Conservation (phyloP, 2,888 invertebrate species). For the Chironomus riparius region DNA sequence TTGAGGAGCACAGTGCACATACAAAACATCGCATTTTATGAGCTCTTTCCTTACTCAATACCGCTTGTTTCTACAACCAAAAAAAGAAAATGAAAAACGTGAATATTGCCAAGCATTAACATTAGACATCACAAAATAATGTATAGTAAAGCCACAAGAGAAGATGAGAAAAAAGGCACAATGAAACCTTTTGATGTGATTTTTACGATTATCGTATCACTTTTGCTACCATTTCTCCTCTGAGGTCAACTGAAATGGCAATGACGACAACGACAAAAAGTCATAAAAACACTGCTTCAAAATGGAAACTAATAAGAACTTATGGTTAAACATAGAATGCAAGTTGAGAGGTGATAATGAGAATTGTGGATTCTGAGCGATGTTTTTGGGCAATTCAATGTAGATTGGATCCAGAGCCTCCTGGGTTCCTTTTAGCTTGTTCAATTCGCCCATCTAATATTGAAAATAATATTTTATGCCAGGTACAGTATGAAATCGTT, state of each 20-base stretch:
- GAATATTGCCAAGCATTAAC: too few relatives aligned
- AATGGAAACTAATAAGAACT: constrained; percentile 3
- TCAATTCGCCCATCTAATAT: too few relatives aligned
- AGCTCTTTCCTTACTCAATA: not conserved
- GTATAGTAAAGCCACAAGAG: not conserved
- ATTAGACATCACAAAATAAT: not conserved
- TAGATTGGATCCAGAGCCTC: too few relatives aligned
- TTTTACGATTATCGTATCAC: constrained; percentile 2
- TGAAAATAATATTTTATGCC: too few relatives aligned
- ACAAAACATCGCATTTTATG: not conserved
- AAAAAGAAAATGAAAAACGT: not conserved
- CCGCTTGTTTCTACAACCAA: not conserved
- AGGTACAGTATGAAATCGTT: too few relatives aligned
- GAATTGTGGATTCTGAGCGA: too few relatives aligned
- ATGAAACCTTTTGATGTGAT: constrained; percentile 6
- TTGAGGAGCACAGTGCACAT: not conserved
- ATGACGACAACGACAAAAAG: not conserved
- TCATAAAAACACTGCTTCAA: not conserved
- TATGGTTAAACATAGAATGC: not conserved
- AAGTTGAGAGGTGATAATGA: not conserved
- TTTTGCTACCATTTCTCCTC: not conserved
- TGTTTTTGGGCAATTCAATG: too few relatives aligned
- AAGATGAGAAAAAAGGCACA: not conserved
- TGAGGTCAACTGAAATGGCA: not conserved
- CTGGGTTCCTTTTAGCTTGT: too few relatives aligned